Evolutionary conservation across 53 echinoderm and acorn worm genomes (phyloP), one percentile per base, ranked within the genome.

Genomic region (Holothuria scabra): DNA sequence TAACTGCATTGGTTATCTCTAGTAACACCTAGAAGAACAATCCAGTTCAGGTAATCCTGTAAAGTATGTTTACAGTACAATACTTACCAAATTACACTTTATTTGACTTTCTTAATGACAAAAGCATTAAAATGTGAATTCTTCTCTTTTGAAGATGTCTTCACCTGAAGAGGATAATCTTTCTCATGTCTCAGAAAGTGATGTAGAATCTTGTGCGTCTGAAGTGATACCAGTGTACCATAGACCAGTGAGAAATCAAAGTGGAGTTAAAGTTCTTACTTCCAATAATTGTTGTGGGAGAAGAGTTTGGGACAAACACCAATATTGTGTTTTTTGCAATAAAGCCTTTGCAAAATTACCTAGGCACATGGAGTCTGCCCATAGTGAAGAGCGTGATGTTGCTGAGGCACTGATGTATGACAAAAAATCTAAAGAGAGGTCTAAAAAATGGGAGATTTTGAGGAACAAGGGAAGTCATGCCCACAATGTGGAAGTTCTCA

Each of bases 391-490:
- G 61, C 46, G 28, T 74, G 88, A 88, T 26, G 88, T 88, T 64
- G 84, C 83, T 41, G 62, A 88, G 59, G 67, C 67, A 31, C 60
- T 88, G 8, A 72, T 60, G 63, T 56, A 63, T 19, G 75, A 74
- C 24, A 88, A 84, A 60, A 74, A 72, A 28, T 74, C 65, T 28
- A 64, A 46, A 31, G 67, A 84, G 75, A 74, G 88, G 59, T 28
- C 24, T 22, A 63, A 44, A 38, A 20, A 21, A 64, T 88, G 28
- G 75, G 74, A 60, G n/a, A 70, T 88, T 61, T 20, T 88, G 28
- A 84, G 76, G 41, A 88, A 88, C 64, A 88, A 88, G 56, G 88
- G 88, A 57, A 88, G 84, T 49, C 88, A 88, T 84, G 74, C 70
- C 33, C 84, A 84, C 70, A 88, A 88, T 61, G 56, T 83, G 25